These are phyloP conservation scores for Darevskia nairensis DNA, from an alignment of 2,797 vertebrate genomes.

Conservation along the genomic window DNA sequence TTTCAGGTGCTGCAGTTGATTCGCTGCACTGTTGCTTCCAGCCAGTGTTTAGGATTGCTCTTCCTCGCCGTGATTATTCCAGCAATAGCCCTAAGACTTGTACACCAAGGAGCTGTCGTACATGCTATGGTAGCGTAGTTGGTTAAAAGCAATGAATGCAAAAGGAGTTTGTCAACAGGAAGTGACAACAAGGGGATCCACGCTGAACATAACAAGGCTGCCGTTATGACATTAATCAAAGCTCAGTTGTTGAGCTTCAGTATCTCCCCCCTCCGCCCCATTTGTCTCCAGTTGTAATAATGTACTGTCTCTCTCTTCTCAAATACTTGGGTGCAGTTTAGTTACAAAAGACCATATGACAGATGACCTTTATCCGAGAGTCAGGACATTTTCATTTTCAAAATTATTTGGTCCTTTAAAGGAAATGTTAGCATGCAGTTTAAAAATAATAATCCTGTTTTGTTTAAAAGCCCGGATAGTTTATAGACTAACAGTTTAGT, in stretches of 20 bases:
- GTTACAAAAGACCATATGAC: conserved; percentile 48
- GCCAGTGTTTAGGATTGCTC: no score
- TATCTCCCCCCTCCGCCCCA: conserved; percentile 13
- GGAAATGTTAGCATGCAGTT: conserved; percentile 52
- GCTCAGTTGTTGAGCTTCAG: conserved; percentile 40
- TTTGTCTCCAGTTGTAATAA: background rate
- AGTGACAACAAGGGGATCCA: conserved; percentile 17
- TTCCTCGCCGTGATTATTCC: no score
- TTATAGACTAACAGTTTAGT: conserved; percentile 20
- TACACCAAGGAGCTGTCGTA: background rate
- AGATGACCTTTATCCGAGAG: conserved; percentile 66
- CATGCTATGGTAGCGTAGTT: background rate
- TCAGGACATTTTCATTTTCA: conserved; percentile 61
- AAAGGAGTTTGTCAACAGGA: background rate
- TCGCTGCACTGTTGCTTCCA: no score
- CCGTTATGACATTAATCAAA: conserved; percentile 52
- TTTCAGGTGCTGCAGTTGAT: no score
- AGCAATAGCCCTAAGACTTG: background rate
- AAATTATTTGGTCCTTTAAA: conserved; percentile 60
- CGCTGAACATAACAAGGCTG: conserved; percentile 42
- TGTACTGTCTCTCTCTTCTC: conserved; percentile 39
- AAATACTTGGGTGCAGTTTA: conserved; percentile 42
- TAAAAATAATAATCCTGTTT: conserved; percentile 39
- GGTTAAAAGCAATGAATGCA: background rate
- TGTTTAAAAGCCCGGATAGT: conserved; percentile 4